A percentile compares a stretch with the other conserved stretches of the same genome.
These are phyloP conservation scores for Hydrophis major DNA, from an alignment of 2,797 vertebrate genomes.

Conservation along the genomic window DNA sequence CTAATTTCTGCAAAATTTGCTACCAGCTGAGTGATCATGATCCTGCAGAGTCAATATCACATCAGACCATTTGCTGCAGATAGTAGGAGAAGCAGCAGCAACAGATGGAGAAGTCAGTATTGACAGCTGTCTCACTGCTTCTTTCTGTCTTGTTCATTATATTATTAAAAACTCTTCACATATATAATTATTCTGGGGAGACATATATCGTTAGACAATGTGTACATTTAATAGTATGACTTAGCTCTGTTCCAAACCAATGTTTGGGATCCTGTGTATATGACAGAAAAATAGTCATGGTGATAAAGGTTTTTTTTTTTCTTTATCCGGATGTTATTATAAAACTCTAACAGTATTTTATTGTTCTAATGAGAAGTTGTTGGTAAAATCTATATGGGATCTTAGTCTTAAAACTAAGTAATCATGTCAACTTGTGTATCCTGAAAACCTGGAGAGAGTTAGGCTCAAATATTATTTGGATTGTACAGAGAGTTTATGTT, in stretches of 20 bases:
- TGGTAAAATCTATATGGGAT: background rate
- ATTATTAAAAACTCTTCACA: background rate
- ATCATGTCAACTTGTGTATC: background rate
- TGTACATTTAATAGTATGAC: background rate
- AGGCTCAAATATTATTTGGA: constrained; percentile 28
- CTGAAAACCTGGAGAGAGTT: constrained; percentile 14
- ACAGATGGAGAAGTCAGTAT: background rate
- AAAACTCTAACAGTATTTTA: background rate
- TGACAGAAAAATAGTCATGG: background rate
- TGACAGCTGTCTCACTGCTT: background rate
- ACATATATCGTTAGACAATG: background rate
- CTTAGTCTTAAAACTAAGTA: background rate
- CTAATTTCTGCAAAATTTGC: background rate
- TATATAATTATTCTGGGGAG: background rate
- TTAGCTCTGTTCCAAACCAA: background rate
- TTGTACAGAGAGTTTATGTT: constrained; percentile 23
- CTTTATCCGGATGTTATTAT: background rate
- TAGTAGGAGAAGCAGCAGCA: background rate
- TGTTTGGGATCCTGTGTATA: background rate
- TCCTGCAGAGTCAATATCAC: background rate
- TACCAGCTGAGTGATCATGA: background rate
- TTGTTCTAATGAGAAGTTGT: background rate
- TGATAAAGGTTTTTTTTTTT: background rate
- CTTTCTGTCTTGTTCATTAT: background rate
- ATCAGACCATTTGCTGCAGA: background rate